These are phyloP conservation scores for Steromphala cineraria DNA, from an alignment of 2,888 invertebrate genomes.

Conservation along the genomic window DNA sequence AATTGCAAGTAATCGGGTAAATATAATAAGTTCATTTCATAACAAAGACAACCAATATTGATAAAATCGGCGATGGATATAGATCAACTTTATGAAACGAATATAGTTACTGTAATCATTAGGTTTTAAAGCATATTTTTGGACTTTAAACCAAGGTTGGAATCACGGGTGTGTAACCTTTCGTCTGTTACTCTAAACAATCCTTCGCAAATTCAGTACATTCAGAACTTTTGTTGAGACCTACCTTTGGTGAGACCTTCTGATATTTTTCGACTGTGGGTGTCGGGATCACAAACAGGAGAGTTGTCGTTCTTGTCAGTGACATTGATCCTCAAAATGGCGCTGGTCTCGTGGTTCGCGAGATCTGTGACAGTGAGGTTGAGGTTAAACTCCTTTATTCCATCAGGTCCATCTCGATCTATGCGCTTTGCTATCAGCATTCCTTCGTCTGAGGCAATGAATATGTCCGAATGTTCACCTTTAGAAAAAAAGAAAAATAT, in stretches of 20 bases:
- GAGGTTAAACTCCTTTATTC: background rate
- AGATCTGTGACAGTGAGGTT: background rate
- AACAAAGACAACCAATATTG: no score
- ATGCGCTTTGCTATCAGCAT: background rate
- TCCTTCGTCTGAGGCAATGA: background rate
- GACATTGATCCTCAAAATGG: background rate
- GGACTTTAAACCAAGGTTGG: no score
- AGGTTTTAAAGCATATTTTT: no score
- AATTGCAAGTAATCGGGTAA: no score
- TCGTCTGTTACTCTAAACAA: no score
- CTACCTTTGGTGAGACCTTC: background rate
- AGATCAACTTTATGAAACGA: no score
- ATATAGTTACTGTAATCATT: no score
- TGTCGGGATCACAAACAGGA: background rate
- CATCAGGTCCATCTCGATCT: constrained; percentile 4
- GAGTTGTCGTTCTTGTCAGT: constrained; percentile 5
- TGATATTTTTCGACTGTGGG: background rate
- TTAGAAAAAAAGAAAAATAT: background rate
- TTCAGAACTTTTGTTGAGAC: background rate
- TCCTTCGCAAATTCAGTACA: no score
- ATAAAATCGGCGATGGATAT: no score
- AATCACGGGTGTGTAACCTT: no score
- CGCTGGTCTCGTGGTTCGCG: background rate
- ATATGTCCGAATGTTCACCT: background rate
- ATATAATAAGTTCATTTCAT: no score